Conservation (phyloP, 1,140 invertebrate genomes). For the Pemphigus obesinymphae region DNA sequence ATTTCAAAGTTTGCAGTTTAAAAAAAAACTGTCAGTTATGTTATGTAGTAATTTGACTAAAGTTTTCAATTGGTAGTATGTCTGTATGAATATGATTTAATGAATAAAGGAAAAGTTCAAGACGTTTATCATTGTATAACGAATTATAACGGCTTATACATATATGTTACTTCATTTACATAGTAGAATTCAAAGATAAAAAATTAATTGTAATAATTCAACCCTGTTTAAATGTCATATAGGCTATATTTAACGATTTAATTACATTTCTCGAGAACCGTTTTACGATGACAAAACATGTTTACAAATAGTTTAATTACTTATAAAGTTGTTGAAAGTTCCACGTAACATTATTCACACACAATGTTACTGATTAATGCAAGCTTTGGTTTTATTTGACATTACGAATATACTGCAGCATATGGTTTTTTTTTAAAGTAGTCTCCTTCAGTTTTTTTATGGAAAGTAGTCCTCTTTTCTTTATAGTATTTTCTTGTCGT, state of each 20-base stretch:
- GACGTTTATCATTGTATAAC: background rate
- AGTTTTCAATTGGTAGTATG: background rate
- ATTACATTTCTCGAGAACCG: background rate
- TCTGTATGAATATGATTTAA: background rate
- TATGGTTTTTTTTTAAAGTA: background rate
- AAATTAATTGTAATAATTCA: background rate
- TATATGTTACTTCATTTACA: background rate
- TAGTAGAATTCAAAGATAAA: background rate
- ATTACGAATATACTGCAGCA: background rate
- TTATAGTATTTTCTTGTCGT: background rate
- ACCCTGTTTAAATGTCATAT: background rate
- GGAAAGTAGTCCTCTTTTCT: background rate
- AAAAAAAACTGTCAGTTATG: background rate
- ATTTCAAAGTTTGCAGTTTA: background rate
- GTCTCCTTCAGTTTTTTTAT: too few species aligned
- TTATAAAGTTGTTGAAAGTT: conserved; percentile 18
- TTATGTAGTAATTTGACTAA: background rate
- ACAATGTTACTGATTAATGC: background rate
- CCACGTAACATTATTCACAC: background rate
- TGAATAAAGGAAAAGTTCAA: background rate
- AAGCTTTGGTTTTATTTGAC: background rate
- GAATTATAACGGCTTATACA: background rate
- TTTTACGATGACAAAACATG: background rate
- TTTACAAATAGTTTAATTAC: conserved; percentile 16
- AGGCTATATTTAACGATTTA: background rate